Base-by-base conservation (phyloP, 2,113 vertebrate species). In the Entosphenus tridentatus region DNA sequence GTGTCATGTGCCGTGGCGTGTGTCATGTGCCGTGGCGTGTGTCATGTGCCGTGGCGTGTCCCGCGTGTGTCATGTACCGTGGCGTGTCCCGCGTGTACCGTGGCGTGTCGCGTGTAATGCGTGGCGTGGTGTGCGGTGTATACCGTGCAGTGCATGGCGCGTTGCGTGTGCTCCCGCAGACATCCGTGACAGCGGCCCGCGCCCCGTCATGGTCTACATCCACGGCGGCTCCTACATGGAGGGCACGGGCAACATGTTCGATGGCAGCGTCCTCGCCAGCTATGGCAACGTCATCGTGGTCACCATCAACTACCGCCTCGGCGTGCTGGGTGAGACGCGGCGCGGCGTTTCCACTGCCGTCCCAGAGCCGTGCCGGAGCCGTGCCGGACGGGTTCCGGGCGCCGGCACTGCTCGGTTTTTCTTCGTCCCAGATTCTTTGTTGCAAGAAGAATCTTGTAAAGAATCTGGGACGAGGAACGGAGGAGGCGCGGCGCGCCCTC, bases 251-350 rank as follows among this genome's bases (percentile, higher is more conserved):
- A 98, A 98, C 82, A 88, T 98, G 75, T 96, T 96, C 80, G 93
- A 98, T 76, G 93, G 93, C 76, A 98, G 92, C 83, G 91, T 98
- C 80, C 83, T 98, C 83, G 90, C 93, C 77, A 98, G 93, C 84
- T 98, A 98, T 77, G 93, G 93, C 73, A 98, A 98, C 75, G 93
- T 98, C 78, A 98, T 98, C 76, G 89, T 98, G 78, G 96, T 98
- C 78, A 98, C 93, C 57, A 84, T 98, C 76, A 98, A 98, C 87
- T 98, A 98, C 79, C 84, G 93, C 69, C 89, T 96, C 74, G 92
- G 92, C 76, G 87, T 98, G 56, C 83, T 98, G 76, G 92, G 93
- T 98, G 93, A 96, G 93, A 78, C 39, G 39, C 39, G 39, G 39
- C 68, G 7, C 39, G 59, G 16, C 70, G 73, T 70, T 77, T 56